Conservation (phyloP, 2,888 invertebrate species). For the Parasteatoda lunata region DNA sequence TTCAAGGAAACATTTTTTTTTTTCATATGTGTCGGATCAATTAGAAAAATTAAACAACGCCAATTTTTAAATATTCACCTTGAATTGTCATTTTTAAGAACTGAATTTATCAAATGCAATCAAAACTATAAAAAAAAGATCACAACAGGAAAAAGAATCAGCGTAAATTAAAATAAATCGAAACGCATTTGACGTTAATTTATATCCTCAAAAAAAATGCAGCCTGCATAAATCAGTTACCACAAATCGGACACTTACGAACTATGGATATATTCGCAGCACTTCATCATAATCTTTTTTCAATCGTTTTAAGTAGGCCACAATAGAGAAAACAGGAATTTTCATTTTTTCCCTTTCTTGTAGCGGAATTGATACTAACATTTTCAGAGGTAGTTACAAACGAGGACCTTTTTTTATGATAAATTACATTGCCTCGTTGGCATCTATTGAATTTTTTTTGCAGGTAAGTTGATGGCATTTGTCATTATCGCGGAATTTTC, state of each 20-base stretch:
- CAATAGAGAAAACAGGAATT: constrained; percentile 2
- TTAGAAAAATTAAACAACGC: no score
- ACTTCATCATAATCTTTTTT: constrained; percentile 52
- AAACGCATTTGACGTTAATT: constrained; percentile 47
- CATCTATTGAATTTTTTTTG: neutral
- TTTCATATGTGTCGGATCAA: no score
- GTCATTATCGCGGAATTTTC: neutral
- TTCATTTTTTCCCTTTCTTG: neutral
- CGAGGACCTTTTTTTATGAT: neutral
- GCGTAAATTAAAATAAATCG: constrained; percentile 39
- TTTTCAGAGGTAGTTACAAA: neutral
- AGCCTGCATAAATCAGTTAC: constrained; percentile 52
- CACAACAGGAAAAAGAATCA: constrained; percentile 11
- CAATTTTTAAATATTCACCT: neutral
- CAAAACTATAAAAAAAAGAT: constrained; percentile 35
- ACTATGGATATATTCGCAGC: neutral
- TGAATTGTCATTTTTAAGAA: constrained; percentile 3
- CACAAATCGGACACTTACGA: neutral
- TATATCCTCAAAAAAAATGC: constrained; percentile 16
- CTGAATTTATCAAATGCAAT: constrained; percentile 28
- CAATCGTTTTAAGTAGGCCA: constrained; percentile 38
- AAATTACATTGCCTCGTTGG: neutral
- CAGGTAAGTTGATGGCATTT: neutral
- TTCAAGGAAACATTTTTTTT: no score
- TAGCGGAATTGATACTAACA: neutral